A percentile compares a stretch with the other conserved stretches of the same genome.
Conservation (phyloP, 2,113 vertebrate species). For the Aleadryas rufinucha region DNA sequence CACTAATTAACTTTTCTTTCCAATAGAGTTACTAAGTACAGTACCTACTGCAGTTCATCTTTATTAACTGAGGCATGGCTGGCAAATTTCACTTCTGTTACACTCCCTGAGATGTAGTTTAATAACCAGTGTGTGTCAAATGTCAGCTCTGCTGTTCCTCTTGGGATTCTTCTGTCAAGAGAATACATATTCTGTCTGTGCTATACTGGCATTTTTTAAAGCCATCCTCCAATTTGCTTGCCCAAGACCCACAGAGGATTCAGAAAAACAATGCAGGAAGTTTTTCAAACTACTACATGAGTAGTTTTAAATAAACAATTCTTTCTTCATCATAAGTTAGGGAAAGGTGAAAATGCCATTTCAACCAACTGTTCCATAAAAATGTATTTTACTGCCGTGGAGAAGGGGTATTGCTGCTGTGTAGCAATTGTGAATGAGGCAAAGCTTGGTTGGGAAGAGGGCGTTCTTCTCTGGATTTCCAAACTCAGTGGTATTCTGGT, state of each 20-base stretch:
- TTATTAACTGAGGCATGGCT: not conserved
- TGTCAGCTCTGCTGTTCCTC: not conserved
- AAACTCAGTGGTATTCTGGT: not conserved
- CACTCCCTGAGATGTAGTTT: not conserved
- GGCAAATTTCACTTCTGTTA: not conserved
- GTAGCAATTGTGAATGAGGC: not conserved
- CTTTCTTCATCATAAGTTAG: not conserved
- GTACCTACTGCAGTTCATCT: not conserved
- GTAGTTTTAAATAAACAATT: not conserved
- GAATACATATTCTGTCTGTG: not conserved
- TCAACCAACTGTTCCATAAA: not conserved
- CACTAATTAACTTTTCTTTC: slow-evolving; percentile 25
- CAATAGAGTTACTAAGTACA: not conserved
- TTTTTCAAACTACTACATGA: not conserved
- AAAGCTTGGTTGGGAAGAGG: not conserved
- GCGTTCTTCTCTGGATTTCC: not conserved
- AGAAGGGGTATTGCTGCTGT: not conserved
- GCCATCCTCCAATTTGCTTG: not conserved
- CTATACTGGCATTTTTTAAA: not conserved
- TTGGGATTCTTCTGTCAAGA: not conserved
- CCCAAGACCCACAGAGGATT: not conserved
- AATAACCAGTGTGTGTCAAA: not conserved
- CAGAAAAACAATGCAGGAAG: not conserved
- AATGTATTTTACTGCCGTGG: not conserved
- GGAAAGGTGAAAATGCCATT: not conserved